Evolutionary conservation across 30 jellyfish, hydroid and myxozoan genomes (phyloP).

Genomic region (Aurelia coerulea): DNA sequence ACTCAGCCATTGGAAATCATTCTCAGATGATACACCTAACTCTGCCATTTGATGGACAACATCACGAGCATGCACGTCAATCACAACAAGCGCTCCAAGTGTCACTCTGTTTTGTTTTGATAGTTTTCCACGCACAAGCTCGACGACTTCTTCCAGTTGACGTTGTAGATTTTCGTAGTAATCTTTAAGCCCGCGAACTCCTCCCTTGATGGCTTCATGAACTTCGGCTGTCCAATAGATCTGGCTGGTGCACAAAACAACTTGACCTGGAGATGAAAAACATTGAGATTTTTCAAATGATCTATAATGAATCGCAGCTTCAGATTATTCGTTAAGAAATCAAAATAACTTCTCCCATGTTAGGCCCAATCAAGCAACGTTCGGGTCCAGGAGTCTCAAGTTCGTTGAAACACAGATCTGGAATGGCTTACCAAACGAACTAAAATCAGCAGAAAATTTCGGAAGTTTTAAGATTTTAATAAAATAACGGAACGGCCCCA

Average conservation of each 20-base stretch:
- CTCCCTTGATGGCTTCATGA: conserved; percentile 94
- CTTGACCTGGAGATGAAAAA: conserved; percentile 70
- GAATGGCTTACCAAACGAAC: no score
- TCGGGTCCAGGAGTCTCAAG: no score
- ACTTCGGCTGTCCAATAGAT: conserved; percentile 98
- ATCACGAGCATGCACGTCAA: conserved; percentile 98
- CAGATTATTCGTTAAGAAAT: no score
- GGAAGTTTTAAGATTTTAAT: no score
- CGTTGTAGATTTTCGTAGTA: conserved; percentile 82
- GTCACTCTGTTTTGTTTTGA: conserved; percentile 96
- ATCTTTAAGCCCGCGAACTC: conserved; percentile 90
- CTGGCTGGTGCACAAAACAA: conserved; percentile 96
- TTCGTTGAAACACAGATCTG: no score
- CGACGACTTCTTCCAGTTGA: conserved; percentile 95
- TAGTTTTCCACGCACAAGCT: conserved; percentile 93
- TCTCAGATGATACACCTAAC: conserved; percentile 94
- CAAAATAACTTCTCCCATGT: no score
- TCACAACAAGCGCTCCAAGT: conserved; percentile 98
- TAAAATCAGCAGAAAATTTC: no score
- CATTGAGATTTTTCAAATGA: no score
- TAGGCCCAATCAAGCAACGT: no score
- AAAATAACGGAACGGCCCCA: no score
- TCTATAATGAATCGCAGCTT: no score
- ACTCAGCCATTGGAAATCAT: conserved; percentile 94
- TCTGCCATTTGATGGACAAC: conserved; percentile 94